Evolutionary conservation across 2,797 vertebrate species (phyloP).

Genomic region (Lutjanus campechanus): DNA sequence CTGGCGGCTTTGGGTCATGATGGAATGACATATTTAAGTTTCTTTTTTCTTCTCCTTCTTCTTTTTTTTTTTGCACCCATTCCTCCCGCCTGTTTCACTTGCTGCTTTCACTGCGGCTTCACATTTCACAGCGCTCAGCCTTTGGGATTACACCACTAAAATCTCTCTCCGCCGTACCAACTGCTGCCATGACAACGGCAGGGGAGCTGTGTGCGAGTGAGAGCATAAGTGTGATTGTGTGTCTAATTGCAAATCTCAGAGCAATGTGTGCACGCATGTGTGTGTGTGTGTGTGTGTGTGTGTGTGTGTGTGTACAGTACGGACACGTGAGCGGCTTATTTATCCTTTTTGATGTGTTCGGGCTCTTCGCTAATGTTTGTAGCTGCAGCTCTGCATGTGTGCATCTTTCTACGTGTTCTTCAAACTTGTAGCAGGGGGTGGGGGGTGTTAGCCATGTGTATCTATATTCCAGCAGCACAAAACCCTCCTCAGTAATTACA

Average conservation of each 20-base stretch:
- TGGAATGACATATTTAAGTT: constrained; percentile 44
- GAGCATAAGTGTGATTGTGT: constrained; percentile 72
- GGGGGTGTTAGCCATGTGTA: not conserved
- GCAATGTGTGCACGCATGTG: constrained; percentile 9
- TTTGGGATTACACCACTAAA: constrained; percentile 83
- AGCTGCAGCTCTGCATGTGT: not conserved
- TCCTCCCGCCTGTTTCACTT: constrained; percentile 29
- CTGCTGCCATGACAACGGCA: constrained; percentile 89
- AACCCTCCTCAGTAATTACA: constrained; percentile 55
- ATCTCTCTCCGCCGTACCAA: constrained; percentile 78
- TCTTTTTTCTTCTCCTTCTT: not conserved
- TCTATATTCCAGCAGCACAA: constrained; percentile 31
- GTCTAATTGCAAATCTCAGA: constrained; percentile 70
- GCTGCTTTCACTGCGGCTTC: constrained; percentile 74
- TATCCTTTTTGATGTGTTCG: not conserved
- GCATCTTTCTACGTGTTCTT: not conserved
- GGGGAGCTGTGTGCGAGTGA: constrained; percentile 66
- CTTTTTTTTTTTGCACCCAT: constrained; percentile 24
- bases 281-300: constrained; percentile 14
- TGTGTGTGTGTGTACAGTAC: constrained; percentile 32
- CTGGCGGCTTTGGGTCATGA: constrained; percentile 33
- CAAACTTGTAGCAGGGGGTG: constrained; percentile 1
- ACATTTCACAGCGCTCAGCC: constrained; percentile 81
- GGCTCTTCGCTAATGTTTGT: constrained; percentile 2
- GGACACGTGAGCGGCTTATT: constrained; percentile 34